Base-by-base conservation (phyloP, 1,140 invertebrate genomes). In the Chymomyza costata region DNA sequence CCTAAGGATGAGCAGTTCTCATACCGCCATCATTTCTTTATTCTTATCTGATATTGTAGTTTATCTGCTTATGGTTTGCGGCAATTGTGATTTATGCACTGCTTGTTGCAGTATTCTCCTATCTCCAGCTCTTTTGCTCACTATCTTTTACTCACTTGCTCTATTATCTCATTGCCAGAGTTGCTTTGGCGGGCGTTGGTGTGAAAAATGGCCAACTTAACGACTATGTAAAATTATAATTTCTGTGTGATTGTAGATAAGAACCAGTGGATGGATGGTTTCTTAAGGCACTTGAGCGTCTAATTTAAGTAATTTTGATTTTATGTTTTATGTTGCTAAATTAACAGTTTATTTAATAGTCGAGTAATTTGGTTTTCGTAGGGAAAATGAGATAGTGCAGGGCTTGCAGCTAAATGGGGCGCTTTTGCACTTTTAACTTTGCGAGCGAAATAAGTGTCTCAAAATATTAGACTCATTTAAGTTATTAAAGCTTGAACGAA, bases 11-110 rank as follows among this genome's bases (percentile, higher is more conserved):
- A 25, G 21, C n/a, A n/a, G n/a, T n/a, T n/a, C n/a, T n/a, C 34
- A 17, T 37, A 57, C 50, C 34, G 13, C 47, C 21, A 57, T 17
- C 19, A 25, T 48, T 7, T 38, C 32, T 38, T 16, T 40, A 30
- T 41, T 14, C 21, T 41, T 41, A 41, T 41, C 32, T 19, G 31
- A 54, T 54, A 54, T 37, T 54, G 37, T 25, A 43, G 21, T 43
- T 44, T 49, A 55, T 44, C 19, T 40, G 10, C 8, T 25, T n/a
- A n/a, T 3, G 21, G 21, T 25, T 3, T 46, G 18, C 31, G 35
- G 15, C 59, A 52, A 65, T 65, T 62, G 62, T 65, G 58, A 65
- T 65, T 65, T 65, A 65, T 65, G 52, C 47, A 51, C 56, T 60
- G n/a, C n/a, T n/a, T n/a, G n/a, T n/a, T 39, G 30, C 21, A 3